These are phyloP conservation scores for Loxodonta africana DNA, from an alignment of 2,113 vertebrate genomes.

Conservation along the genomic window DNA sequence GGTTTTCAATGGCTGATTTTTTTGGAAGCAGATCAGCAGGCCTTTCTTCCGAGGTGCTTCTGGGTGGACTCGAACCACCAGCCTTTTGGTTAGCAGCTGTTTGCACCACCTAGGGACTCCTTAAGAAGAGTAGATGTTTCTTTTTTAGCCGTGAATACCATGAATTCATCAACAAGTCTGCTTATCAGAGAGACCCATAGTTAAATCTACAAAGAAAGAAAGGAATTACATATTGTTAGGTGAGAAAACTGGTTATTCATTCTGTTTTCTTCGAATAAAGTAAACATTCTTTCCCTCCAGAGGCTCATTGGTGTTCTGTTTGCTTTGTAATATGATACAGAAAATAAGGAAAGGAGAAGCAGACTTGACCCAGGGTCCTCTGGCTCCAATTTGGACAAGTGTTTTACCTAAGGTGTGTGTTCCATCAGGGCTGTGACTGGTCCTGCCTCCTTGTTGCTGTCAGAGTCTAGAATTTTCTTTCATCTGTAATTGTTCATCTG, in stretches of 20 bases:
- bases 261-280: constrained; percentile 41
- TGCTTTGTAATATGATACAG: not conserved
- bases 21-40: not conserved
- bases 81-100: no score
- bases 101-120: not conserved
- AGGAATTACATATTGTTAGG: not conserved
- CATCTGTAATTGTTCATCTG: not conserved
- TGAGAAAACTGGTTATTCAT: not conserved
- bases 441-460: fast-evolving
- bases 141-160: not conserved
- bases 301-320: not conserved
- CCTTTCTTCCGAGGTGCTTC: not conserved
- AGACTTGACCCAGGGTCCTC: not conserved
- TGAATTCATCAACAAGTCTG: not conserved
- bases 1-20: not conserved
- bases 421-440: not conserved
- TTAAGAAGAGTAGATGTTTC: not conserved
- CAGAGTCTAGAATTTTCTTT: not conserved
- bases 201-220: not conserved
- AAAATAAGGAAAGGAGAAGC: not conserved
- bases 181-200: not conserved
- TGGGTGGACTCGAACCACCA: not conserved
- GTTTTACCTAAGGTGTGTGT: not conserved
- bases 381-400: not conserved
- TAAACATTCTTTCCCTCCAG: not conserved